Evolutionary conservation across 1,140 invertebrate species (phyloP).

Genomic region (Drosophila guanche): DNA sequence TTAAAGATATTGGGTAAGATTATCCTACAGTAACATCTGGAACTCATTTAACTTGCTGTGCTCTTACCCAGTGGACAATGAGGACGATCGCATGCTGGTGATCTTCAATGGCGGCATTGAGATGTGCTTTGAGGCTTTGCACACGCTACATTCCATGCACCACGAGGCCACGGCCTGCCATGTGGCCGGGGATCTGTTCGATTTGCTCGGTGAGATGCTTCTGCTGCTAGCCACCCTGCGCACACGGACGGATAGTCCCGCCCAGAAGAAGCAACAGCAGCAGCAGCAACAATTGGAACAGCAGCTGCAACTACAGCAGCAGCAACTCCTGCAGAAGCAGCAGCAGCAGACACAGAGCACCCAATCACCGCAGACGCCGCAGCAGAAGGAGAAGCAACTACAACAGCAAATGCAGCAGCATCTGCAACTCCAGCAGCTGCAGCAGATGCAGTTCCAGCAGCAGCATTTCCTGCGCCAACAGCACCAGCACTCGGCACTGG

Average conservation of each 20-base stretch:
- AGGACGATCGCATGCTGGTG: constrained; percentile 94
- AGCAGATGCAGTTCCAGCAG: constrained; percentile 78
- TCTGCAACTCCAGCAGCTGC: constrained; percentile 71
- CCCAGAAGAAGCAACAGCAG: constrained; percentile 73
- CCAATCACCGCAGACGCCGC: constrained; percentile 62
- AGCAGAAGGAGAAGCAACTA: constrained; percentile 70
- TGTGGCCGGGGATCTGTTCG: constrained; percentile 91
- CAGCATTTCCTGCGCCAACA: constrained; percentile 74
- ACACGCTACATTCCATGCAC: constrained; percentile 96
- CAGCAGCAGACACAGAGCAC: constrained; percentile 67
- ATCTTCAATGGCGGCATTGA: constrained; percentile 94
- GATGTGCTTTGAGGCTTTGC: constrained; percentile 94
- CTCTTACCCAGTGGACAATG: constrained; percentile 87
- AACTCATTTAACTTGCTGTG: background rate
- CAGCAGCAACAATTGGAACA: constrained; percentile 66
- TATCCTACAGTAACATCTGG: too few relatives aligned
- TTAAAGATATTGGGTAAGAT: constrained; percentile 89
- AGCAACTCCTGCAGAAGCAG: constrained; percentile 66
- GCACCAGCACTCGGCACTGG: constrained; percentile 68
- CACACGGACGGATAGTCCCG: constrained; percentile 67
- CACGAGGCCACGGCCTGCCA: constrained; percentile 96
- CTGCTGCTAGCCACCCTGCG: constrained; percentile 72
- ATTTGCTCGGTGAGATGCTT: constrained; percentile 89
- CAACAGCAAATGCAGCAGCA: constrained; percentile 74
- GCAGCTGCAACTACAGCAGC: constrained; percentile 72